These are phyloP conservation scores for Felis catus DNA, from an alignment of 2,113 vertebrate species.

Conservation along the genomic window F.catus_Fca126_mat1.0 CM031415.1:11133501-11134000, in stretches of 20 bases:
- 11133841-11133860: conserved; percentile 69
- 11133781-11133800: conserved; percentile 48
- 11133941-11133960: conserved; percentile 86
- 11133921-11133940: conserved; percentile 75
- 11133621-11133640: neutral
- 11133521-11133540: neutral
- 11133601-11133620: neutral
- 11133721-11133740: neutral
- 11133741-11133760: neutral
- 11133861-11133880: conserved; percentile 67
- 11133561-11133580: neutral
- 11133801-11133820: conserved; percentile 22
- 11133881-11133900: conserved; percentile 83
- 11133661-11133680: neutral
- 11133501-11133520: neutral
- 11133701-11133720: neutral
- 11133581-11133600: neutral
- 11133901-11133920: conserved; percentile 66
- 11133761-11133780: conserved; percentile 26
- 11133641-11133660: neutral
- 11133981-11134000: conserved; percentile 57
- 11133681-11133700: neutral
- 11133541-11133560: neutral
- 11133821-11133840: conserved; percentile 66
- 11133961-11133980: conserved; percentile 78